Percentiles rank a stretch among this genome's conserved stretches.
phyloP scores from a whole-genome alignment of 1,140 invertebrate genomes.

The Anoplophora glabripennis region DNA sequence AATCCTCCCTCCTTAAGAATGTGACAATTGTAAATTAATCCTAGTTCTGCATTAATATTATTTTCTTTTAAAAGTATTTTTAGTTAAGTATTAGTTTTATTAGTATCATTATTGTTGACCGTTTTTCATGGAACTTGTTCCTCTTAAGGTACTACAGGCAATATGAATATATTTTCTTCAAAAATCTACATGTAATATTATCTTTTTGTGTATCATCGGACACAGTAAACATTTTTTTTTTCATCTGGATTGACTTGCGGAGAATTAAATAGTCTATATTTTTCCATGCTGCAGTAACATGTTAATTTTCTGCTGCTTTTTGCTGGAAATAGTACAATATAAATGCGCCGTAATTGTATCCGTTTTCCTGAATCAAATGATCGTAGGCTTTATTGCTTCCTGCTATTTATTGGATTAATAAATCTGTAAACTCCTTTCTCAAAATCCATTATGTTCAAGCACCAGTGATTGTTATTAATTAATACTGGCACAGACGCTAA shows the following conservation, averaged over 20 bases:
- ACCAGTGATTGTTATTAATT: conserved; percentile 3
- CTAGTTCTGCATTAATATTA: too few relatives aligned
- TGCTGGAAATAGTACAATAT: conserved; percentile 4
- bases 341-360: conserved; percentile 5
- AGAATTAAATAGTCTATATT: conserved; percentile 1
- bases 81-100: too few relatives aligned
- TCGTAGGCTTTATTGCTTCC: background rate
- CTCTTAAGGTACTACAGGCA: too few relatives aligned
- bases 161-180: background rate
- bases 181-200: background rate
- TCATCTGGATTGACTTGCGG: background rate
- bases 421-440: background rate
- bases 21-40: too few relatives aligned
- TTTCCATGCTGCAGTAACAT: background rate
- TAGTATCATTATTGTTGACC: too few relatives aligned
- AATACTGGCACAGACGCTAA: background rate
- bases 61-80: too few relatives aligned
- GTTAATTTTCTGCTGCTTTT: background rate
- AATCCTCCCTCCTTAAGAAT: too few relatives aligned
- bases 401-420: conserved; percentile 8
- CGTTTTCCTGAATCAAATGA: conserved; percentile 1
- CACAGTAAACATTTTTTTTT: background rate
- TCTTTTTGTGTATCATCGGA: background rate
- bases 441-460: conserved; percentile 2
- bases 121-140: too few relatives aligned